Conservation (phyloP, 2,888 invertebrate species). For the Phortica okadai region DNA sequence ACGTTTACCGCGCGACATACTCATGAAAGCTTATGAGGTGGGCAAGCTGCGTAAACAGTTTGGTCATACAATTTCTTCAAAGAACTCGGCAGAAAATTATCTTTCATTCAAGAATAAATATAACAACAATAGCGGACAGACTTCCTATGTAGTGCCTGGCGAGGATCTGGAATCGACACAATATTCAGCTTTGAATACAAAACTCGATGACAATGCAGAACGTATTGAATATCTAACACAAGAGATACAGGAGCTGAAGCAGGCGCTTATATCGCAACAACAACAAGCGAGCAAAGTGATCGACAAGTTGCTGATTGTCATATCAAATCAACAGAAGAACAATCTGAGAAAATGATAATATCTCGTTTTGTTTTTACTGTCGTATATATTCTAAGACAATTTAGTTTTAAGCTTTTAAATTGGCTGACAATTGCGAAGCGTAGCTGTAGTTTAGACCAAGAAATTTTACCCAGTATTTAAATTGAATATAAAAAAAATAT, state of each 20-base stretch:
- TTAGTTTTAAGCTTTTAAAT: not conserved
- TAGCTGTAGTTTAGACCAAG: slow-evolving; percentile 7
- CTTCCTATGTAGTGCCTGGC: slow-evolving; percentile 78
- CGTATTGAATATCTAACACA: slow-evolving; percentile 82
- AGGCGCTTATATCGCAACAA: slow-evolving; percentile 77
- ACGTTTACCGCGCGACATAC: slow-evolving; percentile 86
- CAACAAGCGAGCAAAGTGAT: slow-evolving; percentile 77
- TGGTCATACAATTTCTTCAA: slow-evolving; percentile 83
- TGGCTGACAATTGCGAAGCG: not conserved
- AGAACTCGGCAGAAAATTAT: slow-evolving; percentile 81
- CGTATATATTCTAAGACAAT: slow-evolving; percentile 4
- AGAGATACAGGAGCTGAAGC: slow-evolving; percentile 84
- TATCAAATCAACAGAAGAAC: slow-evolving; percentile 76
- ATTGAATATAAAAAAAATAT: slow-evolving; percentile 16
- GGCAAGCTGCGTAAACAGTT: slow-evolving; percentile 86
- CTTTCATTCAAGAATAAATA: slow-evolving; percentile 82
- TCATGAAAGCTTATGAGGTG: slow-evolving; percentile 88
- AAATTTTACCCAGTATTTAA: slow-evolving; percentile 28
- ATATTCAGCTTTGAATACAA: slow-evolving; percentile 80
- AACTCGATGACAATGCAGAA: slow-evolving; percentile 83
- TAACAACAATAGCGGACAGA: slow-evolving; percentile 80
- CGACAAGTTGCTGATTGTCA: slow-evolving; percentile 75
- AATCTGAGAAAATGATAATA: slow-evolving; percentile 72
- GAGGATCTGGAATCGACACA: slow-evolving; percentile 77
- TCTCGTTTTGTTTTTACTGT: not conserved